Percentiles rank a stretch among this genome's conserved stretches.
phyloP scores from a whole-genome alignment of 2,888 invertebrate genomes.

The Syrista parreyssii region DNA sequence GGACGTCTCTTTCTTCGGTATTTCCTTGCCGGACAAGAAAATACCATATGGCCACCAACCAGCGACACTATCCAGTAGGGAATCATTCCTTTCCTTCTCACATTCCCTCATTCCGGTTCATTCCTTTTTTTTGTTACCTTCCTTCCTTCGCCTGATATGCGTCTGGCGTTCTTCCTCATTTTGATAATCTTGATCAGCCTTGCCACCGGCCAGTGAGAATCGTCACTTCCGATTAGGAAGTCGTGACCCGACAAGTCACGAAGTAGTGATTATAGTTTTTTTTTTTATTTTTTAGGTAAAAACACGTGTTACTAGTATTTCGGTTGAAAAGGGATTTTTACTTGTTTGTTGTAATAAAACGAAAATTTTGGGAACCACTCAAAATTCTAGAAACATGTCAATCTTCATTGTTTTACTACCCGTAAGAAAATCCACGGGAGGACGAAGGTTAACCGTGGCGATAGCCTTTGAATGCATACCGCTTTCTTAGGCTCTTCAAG shows the following conservation, averaged over 20 bases:
- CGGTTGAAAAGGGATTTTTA: neutral
- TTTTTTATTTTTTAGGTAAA: neutral
- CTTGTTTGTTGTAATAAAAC: neutral
- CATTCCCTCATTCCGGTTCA: neutral
- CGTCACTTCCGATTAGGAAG: neutral
- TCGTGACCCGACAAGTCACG: neutral
- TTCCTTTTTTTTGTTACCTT: neutral
- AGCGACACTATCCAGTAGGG: slow-evolving; percentile 42
- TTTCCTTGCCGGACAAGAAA: slow-evolving; percentile 40
- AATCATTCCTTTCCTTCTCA: slow-evolving; percentile 16
- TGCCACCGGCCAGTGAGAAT: neutral
- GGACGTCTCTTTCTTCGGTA: slow-evolving; percentile 30
- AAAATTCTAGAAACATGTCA: neutral
- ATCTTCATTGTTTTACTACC: neutral
- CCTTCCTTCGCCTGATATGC: neutral
- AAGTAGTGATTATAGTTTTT: neutral
- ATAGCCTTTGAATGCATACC: neutral
- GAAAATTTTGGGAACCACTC: neutral
- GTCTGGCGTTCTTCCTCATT: neutral
- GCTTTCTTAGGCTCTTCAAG: neutral
- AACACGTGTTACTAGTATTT: neutral
- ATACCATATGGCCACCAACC: slow-evolving; percentile 47
- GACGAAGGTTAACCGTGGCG: neutral
- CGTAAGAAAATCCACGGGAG: neutral
- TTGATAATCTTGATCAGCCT: neutral